Percentiles rank a stretch among this genome's conserved stretches.
These are phyloP conservation scores for Criorhina ranunculi DNA, from an alignment of 2,888 invertebrate species.

Conservation along the genomic window DNA sequence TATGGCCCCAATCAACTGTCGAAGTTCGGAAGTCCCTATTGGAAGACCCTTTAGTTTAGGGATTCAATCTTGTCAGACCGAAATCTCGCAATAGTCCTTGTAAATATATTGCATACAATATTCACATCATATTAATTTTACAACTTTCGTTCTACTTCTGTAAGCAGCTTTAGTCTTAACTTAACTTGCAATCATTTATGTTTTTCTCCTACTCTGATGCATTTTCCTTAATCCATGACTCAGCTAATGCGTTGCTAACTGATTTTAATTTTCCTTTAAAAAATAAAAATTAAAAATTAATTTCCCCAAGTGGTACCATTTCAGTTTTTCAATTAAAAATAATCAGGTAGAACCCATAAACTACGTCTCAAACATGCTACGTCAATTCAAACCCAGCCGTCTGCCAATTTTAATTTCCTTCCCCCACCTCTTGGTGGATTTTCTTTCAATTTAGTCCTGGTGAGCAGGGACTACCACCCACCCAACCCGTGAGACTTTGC, in stretches of 20 bases:
- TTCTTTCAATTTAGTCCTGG: constrained; percentile 64
- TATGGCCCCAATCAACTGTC: too few species aligned
- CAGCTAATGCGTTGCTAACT: neutral
- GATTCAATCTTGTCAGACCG: too few species aligned
- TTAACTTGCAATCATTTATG: too few species aligned
- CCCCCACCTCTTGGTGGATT: constrained; percentile 30
- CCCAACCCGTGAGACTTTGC: constrained; percentile 32
- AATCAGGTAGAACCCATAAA: constrained; percentile 70
- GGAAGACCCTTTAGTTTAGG: too few species aligned
- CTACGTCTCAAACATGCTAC: constrained; percentile 45
- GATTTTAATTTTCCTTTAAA: constrained; percentile 5
- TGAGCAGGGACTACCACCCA: constrained; percentile 7
- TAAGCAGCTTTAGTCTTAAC: too few species aligned
- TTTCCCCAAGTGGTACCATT: constrained; percentile 5
- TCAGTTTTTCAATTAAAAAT: constrained; percentile 58
- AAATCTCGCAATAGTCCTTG: too few species aligned
- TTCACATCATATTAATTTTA: too few species aligned
- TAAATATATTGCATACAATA: too few species aligned
- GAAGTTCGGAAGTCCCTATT: too few species aligned
- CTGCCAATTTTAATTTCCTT: constrained; percentile 60
- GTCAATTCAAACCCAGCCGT: constrained; percentile 39
- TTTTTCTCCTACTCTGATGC: too few species aligned
- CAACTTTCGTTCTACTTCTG: too few species aligned
- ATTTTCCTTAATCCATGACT: too few species aligned
- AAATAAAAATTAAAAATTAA: constrained; percentile 26